Base-by-base conservation (phyloP, 37 sponge, comb jelly and placozoan species). In the Corticium candelabrum region DNA sequence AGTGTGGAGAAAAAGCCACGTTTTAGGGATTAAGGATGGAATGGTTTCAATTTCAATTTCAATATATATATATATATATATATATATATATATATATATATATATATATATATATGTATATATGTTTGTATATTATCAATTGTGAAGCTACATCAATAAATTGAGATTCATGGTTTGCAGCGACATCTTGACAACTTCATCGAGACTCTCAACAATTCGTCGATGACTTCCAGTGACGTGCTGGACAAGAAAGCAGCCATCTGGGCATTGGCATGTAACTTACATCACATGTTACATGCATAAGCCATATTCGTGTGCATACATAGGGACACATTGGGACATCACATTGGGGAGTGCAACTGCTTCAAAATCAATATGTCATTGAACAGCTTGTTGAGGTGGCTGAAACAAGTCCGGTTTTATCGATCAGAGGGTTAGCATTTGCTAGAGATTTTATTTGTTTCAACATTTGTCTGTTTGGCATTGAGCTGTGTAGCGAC, bases 341-440 rank as follows among this genome's bases (percentile, higher is more conserved):
- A 0, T 81, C 92, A 0, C 37, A 37, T 7, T 69, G 71, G 31
- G 92, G 92, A 11, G 43, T 91, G 40, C 80, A 80, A 0, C 79
- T 91, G 38, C 73, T 91, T 30, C 57, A 83, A 68, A 76, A 76
- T 35, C 78, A 81, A 33, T 81, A 40, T 3, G 68, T 85, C 7
- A 41, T 91, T 0, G 67, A 62, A 30, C 72, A 83, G 39, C 39
- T 91, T 1, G 84, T 91, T 0, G 7, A 35, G 0, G 38, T 88
- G 69, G 89, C 89, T 62, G 89, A 88, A 75, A 34, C 15, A 1
- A 77, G 80, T 37, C 83, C 81, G 11, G 82, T 88, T 32, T 62
- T 88, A 27, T 81, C 89, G 34, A 85, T 91, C 27, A 68, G 87
- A 85, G 88, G 90, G 90, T 93, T n/a, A n/a, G n/a, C n/a, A n/a